Conservation (phyloP, 2,888 invertebrate genomes). For the Leucania comma region DNA sequence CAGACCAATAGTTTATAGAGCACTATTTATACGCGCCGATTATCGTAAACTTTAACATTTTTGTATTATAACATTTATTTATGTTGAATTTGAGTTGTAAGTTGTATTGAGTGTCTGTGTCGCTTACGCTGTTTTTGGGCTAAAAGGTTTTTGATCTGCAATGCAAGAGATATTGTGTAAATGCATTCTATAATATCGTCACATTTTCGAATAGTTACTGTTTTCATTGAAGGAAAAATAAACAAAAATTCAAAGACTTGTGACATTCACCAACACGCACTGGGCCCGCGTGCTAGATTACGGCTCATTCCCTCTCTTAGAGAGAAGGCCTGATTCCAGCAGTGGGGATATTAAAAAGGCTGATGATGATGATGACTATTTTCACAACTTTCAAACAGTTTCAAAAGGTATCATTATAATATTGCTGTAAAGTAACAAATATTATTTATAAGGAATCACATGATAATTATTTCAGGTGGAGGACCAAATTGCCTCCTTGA, state of each 20-base stretch:
- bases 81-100: conserved; percentile 24
- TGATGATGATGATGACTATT: background rate
- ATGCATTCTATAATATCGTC: background rate
- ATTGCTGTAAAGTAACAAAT: too few relatives aligned
- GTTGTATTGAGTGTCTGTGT: background rate
- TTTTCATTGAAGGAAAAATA: too few relatives aligned
- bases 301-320: too few relatives aligned
- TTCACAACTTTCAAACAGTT: background rate
- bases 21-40: conserved; percentile 62
- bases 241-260: too few relatives aligned
- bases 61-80: conserved; percentile 56
- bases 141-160: background rate
- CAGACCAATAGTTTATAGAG: conserved; percentile 57
- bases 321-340: too few relatives aligned
- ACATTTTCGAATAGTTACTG: background rate
- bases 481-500: too few relatives aligned
- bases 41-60: conserved; percentile 60
- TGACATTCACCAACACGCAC: too few relatives aligned
- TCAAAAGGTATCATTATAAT: too few relatives aligned
- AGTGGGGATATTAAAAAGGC: too few relatives aligned
- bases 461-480: too few relatives aligned
- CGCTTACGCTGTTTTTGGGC: background rate
- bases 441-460: too few relatives aligned
- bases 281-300: too few relatives aligned
- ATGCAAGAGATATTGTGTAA: background rate